phyloP scores from a whole-genome alignment of 2,113 vertebrate genomes.

The Ammodytes dubius region DNA sequence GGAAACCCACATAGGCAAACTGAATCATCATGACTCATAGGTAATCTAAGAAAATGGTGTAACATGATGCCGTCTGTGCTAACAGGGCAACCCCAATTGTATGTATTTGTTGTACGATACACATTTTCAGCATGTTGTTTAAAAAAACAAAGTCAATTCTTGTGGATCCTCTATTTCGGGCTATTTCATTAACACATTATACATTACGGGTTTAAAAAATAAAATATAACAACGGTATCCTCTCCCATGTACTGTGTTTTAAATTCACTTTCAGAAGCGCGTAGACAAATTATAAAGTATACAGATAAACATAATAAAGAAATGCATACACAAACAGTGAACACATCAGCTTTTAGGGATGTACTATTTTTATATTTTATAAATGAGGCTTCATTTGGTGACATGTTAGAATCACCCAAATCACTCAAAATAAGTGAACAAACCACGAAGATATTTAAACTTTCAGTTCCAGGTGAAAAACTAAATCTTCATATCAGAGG shows the following conservation, averaged over 20 bases:
- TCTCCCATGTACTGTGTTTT: not conserved
- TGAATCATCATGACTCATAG: conserved; percentile 1
- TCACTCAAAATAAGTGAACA: not conserved
- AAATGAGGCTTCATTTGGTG: not conserved
- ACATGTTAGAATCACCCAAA: not conserved
- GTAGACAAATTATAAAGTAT: not conserved
- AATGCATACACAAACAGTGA: not conserved
- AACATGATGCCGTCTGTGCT: not conserved
- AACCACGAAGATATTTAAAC: not conserved
- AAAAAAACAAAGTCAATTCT: not conserved
- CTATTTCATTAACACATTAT: not conserved
- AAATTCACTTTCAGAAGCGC: not conserved
- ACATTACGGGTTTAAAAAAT: not conserved
- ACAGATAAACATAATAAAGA: not conserved
- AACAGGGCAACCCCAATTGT: no score
- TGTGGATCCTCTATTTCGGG: not conserved
- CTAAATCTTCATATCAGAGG: not conserved
- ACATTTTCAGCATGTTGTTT: not conserved
- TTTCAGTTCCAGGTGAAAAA: not conserved
- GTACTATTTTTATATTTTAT: not conserved
- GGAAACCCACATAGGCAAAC: conserved; percentile 16
- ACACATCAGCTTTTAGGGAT: not conserved
- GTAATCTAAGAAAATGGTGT: not conserved
- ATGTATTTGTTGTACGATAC: not conserved
- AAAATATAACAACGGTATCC: not conserved